Conservation (phyloP, 2,888 invertebrate genomes). For the Glaucopsyche alexis region DNA sequence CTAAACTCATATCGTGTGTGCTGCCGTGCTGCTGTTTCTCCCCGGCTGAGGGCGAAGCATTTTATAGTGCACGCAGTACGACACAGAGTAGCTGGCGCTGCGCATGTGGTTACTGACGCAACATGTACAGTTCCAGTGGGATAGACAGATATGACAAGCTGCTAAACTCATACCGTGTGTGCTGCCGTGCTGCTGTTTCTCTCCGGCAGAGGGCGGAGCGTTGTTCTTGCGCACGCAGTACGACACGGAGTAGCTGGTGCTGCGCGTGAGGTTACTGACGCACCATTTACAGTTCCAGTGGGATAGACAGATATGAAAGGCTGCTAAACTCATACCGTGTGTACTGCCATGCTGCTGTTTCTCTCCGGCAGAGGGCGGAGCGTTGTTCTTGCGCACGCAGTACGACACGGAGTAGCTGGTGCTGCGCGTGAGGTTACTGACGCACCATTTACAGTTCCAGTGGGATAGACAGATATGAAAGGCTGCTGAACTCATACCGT, state of each 20-base stretch:
- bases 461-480: too few species aligned
- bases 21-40: constrained; percentile 61
- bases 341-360: constrained; percentile 56
- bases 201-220: constrained; percentile 61
- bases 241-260: constrained; percentile 95
- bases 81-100: constrained; percentile 96
- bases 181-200: constrained; percentile 59
- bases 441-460: too few species aligned
- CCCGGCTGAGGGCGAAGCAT: constrained; percentile 64
- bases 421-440: constrained; percentile 81
- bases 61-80: constrained; percentile 89
- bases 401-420: constrained; percentile 96
- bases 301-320: too few species aligned
- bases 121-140: too few species aligned
- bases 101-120: constrained; percentile 70
- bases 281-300: too few species aligned
- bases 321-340: background rate
- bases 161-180: background rate
- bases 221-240: constrained; percentile 89
- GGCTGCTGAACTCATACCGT: background rate
- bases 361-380: constrained; percentile 58
- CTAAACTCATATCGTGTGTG: background rate
- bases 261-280: constrained; percentile 77
- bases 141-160: too few species aligned
- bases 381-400: constrained; percentile 86